A percentile compares a stretch with the other conserved stretches of the same genome.
These are phyloP conservation scores for Parazoanthus atlanticus DNA, from an alignment of 92 coral and sea anemone species.

Conservation along the genomic window DNA sequence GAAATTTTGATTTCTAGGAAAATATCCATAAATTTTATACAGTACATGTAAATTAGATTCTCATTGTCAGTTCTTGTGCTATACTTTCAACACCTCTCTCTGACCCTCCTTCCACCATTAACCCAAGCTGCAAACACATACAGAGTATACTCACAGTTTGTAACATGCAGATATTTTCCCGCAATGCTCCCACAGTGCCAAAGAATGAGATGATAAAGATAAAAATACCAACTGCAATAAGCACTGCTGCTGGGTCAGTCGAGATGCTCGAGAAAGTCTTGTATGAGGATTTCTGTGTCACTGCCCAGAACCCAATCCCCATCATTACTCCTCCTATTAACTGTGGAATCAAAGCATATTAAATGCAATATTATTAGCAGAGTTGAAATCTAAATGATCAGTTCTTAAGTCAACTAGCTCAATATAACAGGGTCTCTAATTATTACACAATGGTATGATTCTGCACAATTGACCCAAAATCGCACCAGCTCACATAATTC, in stretches of 20 bases:
- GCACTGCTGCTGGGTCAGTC: slow-evolving; percentile 95
- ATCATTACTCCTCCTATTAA: slow-evolving; percentile 93
- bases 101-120: background rate
- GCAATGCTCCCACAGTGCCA: slow-evolving; percentile 98
- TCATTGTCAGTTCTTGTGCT: no score
- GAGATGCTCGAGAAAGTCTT: slow-evolving; percentile 81
- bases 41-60: background rate
- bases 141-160: slow-evolving; percentile 69
- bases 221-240: slow-evolving; percentile 88
- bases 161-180: slow-evolving; percentile 86
- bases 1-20: background rate
- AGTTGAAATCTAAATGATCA: no score
- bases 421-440: no score
- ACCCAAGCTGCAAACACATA: background rate
- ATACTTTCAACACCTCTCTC: background rate
- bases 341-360: slow-evolving; percentile 39
- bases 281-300: slow-evolving; percentile 87
- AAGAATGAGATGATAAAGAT: slow-evolving; percentile 94
- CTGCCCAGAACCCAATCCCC: slow-evolving; percentile 93
- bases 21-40: no score
- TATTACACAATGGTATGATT: no score
- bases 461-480: no score
- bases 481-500: no score
- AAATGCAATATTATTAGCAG: no score
- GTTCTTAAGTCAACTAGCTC: no score